These are phyloP conservation scores for Ophion obscuratus DNA, from an alignment of 2,888 invertebrate species.

Conservation along the genomic window DNA sequence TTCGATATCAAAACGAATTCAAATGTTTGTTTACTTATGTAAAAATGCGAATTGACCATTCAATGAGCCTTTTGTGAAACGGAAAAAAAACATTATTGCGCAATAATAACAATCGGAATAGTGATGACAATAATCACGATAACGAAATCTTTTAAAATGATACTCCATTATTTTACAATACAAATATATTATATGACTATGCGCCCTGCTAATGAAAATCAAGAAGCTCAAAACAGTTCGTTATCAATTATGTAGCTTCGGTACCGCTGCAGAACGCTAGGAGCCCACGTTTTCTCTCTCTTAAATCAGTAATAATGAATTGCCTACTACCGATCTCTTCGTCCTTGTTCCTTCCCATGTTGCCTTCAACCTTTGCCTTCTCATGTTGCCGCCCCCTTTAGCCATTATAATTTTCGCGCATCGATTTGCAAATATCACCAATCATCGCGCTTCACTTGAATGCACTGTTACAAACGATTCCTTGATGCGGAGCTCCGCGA, in stretches of 20 bases:
- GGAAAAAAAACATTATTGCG: background rate
- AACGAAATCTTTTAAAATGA: background rate
- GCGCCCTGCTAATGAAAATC: constrained; percentile 49
- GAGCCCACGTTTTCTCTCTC: constrained; percentile 50
- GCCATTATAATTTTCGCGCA: constrained; percentile 40
- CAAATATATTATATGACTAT: constrained; percentile 54
- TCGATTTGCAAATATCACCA: constrained; percentile 14
- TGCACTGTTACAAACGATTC: constrained; percentile 33
- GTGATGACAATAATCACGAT: no score
- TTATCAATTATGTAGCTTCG: constrained; percentile 44
- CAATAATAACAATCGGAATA: no score
- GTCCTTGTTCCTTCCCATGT: background rate
- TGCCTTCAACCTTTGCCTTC: background rate
- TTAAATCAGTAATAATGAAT: constrained; percentile 42
- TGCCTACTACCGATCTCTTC: constrained; percentile 46
- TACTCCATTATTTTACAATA: constrained; percentile 64
- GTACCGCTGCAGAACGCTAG: constrained; percentile 56
- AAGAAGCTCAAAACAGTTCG: constrained; percentile 47
- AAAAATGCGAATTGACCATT: background rate
- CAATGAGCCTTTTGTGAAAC: constrained; percentile 26
- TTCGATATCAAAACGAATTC: no score
- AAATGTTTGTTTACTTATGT: no score
- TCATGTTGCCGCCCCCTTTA: background rate
- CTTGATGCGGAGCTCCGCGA: constrained; percentile 42
- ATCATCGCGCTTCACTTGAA: constrained; percentile 14